These are phyloP conservation scores for Haplochromis vanheusdeni DNA, from an alignment of 2,113 vertebrate species.

Conservation along the genomic window DNA sequence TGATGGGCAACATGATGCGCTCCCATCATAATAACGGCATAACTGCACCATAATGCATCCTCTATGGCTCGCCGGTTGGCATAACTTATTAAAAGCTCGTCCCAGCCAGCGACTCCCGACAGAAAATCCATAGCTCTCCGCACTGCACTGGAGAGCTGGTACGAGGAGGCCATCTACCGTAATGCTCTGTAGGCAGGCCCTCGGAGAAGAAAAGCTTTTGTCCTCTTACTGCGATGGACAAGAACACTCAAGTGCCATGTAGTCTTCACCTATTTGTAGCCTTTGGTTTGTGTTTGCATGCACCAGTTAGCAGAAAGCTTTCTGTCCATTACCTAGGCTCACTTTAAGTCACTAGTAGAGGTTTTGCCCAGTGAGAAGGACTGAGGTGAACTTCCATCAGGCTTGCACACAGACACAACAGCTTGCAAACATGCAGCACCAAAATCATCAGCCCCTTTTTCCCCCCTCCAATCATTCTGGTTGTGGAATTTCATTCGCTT, in stretches of 20 bases:
- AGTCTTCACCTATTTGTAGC: constrained; percentile 29
- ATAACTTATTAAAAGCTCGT: constrained; percentile 45
- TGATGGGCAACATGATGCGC: constrained; percentile 26
- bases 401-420: neutral
- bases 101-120: constrained; percentile 1
- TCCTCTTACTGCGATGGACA: constrained; percentile 21
- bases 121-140: constrained; percentile 49
- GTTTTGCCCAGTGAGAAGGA: neutral
- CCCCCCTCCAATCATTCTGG: neutral
- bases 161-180: neutral
- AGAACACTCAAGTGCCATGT: neutral
- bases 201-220: constrained; percentile 40
- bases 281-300: constrained; percentile 1
- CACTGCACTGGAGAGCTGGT: constrained; percentile 5
- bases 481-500: neutral
- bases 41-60: constrained; percentile 42
- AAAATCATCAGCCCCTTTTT: neutral
- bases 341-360: neutral
- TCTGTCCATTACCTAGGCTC: neutral
- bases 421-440: neutral
- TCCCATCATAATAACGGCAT: constrained; percentile 29
- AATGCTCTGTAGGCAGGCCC: constrained; percentile 21
- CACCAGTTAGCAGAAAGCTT: constrained; percentile 23
- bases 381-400: neutral
- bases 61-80: constrained; percentile 2